Conservation (phyloP, 2,888 invertebrate species). For the Eurytoma californica region DNA sequence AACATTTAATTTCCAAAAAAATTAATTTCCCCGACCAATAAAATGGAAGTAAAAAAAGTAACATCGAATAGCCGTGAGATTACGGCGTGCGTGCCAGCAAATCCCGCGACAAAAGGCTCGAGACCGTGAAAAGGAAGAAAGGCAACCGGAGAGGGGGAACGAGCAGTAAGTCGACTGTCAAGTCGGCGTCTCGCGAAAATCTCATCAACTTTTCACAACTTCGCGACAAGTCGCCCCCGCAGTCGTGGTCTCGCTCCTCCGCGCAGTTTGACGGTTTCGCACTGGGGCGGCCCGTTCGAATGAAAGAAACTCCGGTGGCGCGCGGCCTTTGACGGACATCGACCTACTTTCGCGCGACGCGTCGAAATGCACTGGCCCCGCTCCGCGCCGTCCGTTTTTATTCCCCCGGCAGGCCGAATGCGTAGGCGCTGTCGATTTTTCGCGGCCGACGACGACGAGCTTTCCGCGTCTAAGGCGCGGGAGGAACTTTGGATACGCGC, state of each 20-base stretch:
- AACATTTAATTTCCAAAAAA: too few relatives aligned
- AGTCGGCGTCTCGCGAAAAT: constrained; percentile 30
- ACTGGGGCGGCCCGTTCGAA: constrained; percentile 18
- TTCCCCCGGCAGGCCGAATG: constrained; percentile 1
- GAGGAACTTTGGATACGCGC: too few relatives aligned
- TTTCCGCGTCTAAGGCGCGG: too few relatives aligned
- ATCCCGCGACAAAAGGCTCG: neutral
- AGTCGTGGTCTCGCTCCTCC: neutral
- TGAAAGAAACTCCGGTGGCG: constrained; percentile 46
- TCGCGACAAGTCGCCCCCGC: constrained; percentile 7
- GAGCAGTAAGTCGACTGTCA: constrained; percentile 19
- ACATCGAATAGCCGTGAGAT: too few relatives aligned
- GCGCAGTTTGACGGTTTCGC: constrained; percentile 20
- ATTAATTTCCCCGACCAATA: too few relatives aligned
- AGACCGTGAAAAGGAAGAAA: neutral
- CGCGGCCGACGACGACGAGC: too few relatives aligned
- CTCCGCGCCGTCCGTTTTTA: constrained; percentile 30
- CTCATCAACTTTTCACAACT: constrained; percentile 34
- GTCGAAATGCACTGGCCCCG: neutral
- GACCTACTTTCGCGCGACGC: constrained; percentile 47
- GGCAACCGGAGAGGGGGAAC: neutral
- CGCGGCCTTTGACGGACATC: constrained; percentile 51
- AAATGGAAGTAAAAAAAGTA: too few relatives aligned
- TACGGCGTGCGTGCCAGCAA: neutral
- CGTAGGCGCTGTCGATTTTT: neutral